Conservation (phyloP, 2,888 invertebrate species). For the Synanthedon vespiformis region DNA sequence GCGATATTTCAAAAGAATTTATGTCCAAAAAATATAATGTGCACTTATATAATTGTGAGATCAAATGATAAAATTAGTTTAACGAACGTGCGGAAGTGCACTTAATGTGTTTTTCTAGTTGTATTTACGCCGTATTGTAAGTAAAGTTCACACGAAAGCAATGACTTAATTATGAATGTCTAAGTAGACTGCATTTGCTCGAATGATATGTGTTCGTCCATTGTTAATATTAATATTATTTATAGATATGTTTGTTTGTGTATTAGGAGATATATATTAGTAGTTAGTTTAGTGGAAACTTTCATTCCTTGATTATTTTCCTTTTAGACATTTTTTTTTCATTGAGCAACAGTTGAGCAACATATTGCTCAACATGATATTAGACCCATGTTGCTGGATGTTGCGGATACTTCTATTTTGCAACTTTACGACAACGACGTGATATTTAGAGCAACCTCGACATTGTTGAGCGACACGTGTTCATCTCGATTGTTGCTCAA, state of each 20-base stretch:
- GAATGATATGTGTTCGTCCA: constrained; percentile 70
- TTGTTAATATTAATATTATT: constrained; percentile 53
- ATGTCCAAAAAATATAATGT: constrained; percentile 9
- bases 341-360: too few relatives aligned
- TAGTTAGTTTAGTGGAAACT: constrained; percentile 22
- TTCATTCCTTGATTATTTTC: too few relatives aligned
- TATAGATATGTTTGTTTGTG: constrained; percentile 54
- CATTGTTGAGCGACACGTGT: too few relatives aligned
- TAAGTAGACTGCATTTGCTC: constrained; percentile 66
- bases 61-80: constrained; percentile 7
- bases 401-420: too few relatives aligned
- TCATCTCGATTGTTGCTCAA: constrained; percentile 4
- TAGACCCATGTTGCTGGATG: too few relatives aligned
- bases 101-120: constrained; percentile 43
- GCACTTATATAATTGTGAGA: constrained; percentile 10
- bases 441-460: too few relatives aligned
- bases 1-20: constrained; percentile 11
- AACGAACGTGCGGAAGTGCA: constrained; percentile 37
- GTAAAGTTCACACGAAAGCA: constrained; percentile 46
- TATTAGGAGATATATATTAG: constrained; percentile 31
- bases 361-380: too few relatives aligned
- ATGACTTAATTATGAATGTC: constrained; percentile 52
- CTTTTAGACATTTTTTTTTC: too few relatives aligned
- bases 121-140: constrained; percentile 36
- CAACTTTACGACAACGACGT: too few relatives aligned